A percentile compares a stretch with the other conserved stretches of the same genome.
Evolutionary conservation across 2,797 vertebrate genomes (phyloP).

Genomic region (Ctenochaetus hawaiiensis): DNA sequence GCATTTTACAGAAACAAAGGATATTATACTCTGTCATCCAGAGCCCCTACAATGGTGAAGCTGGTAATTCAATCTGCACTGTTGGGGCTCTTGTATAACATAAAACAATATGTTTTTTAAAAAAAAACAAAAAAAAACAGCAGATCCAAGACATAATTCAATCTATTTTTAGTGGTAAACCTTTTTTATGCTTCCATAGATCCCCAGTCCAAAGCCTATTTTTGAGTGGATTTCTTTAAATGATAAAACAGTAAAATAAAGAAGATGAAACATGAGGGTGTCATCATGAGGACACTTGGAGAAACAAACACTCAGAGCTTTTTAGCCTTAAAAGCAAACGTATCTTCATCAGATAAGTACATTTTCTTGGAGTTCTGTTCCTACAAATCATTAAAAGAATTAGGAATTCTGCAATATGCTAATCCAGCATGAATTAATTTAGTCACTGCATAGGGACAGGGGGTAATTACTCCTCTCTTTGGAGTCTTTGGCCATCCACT

Average conservation of each 20-base stretch:
- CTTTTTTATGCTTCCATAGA: not conserved
- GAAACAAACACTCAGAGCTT: not conserved
- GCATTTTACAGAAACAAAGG: conserved; percentile 66
- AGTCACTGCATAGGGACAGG: not conserved
- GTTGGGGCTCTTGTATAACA: conserved; percentile 33
- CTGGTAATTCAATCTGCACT: conserved; percentile 55
- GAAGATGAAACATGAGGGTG: not conserved
- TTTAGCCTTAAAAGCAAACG: not conserved
- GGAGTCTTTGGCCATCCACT: not conserved
- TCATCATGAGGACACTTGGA: conserved; percentile 7
- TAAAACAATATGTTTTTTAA: conserved; percentile 34
- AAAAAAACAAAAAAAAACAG: not conserved
- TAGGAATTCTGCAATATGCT: not conserved
- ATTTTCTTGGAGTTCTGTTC: not conserved
- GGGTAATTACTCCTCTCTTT: not conserved
- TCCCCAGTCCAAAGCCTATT: not conserved
- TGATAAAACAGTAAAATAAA: conserved; percentile 10
- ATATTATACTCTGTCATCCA: conserved; percentile 38
- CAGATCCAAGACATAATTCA: conserved; percentile 31
- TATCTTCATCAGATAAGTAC: not conserved
- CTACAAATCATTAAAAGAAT: not conserved
- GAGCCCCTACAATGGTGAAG: conserved; percentile 24
- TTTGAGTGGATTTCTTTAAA: conserved; percentile 1
- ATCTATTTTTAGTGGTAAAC: conserved; percentile 28
- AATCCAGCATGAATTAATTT: conserved; percentile 10